phyloP scores from a whole-genome alignment of 2,888 invertebrate genomes.

The Loripinus fragilis region DNA sequence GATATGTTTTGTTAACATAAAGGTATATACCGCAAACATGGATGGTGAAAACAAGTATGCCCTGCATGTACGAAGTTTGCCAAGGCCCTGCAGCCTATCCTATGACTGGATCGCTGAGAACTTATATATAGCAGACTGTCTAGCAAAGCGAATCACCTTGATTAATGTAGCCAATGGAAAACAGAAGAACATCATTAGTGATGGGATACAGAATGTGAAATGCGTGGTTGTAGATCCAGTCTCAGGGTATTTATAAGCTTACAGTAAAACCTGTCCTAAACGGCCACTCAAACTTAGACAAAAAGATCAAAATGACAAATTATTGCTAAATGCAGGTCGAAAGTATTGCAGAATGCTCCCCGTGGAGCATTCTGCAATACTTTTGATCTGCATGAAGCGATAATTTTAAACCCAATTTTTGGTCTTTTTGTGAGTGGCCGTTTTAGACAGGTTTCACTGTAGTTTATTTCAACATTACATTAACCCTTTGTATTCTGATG shows the following conservation, averaged over 20 bases:
- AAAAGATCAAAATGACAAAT: too few relatives aligned
- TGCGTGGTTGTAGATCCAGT: constrained; percentile 97
- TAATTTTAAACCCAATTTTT: too few relatives aligned
- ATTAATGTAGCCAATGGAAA: constrained; percentile 93
- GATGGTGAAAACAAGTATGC: not conserved
- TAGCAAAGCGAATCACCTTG: constrained; percentile 97
- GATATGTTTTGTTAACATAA: not conserved
- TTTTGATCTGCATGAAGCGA: too few relatives aligned
- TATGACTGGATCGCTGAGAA: constrained; percentile 99
- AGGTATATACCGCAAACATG: not conserved
- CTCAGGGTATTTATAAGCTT: constrained; percentile 86
- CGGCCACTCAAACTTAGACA: too few relatives aligned
- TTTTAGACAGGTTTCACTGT: too few relatives aligned
- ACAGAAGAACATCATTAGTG: constrained; percentile 95
- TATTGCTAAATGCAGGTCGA: too few relatives aligned
- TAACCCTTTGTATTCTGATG: too few relatives aligned
- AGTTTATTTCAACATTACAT: too few relatives aligned
- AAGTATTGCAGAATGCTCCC: too few relatives aligned
- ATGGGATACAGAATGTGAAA: constrained; percentile 94
- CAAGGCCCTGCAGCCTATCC: constrained; percentile 86
- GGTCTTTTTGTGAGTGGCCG: too few relatives aligned
- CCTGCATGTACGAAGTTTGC: constrained; percentile 53
- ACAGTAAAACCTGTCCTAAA: too few relatives aligned
- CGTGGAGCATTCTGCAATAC: too few relatives aligned
- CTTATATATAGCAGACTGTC: constrained; percentile 95